These are phyloP conservation scores for Balanococcus diminutus DNA, from an alignment of 2,888 invertebrate species.

Conservation along the genomic window DNA sequence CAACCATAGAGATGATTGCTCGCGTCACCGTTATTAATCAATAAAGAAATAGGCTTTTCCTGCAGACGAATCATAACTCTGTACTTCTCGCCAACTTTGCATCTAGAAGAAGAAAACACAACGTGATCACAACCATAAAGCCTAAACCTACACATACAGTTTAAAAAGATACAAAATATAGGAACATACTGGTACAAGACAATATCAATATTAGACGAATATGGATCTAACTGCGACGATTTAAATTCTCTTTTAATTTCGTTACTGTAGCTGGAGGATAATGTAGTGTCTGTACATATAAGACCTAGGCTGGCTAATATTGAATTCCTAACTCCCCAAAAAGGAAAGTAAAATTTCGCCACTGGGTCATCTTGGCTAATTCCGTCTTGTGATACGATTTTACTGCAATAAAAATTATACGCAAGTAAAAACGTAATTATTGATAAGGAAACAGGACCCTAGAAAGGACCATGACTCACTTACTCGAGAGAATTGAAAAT, in stretches of 20 bases:
- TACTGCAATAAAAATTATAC: background rate
- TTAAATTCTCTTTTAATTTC: background rate
- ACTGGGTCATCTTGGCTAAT: background rate
- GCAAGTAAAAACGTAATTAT: background rate
- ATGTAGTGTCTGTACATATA: background rate
- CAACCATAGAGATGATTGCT: background rate
- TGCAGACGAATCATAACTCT: constrained; percentile 20
- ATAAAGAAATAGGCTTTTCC: background rate
- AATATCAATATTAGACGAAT: constrained; percentile 21
- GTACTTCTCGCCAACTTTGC: background rate
- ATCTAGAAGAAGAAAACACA: background rate
- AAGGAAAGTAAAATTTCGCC: background rate
- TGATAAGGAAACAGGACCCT: too few species aligned
- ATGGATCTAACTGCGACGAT: constrained; percentile 6
- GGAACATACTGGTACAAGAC: background rate
- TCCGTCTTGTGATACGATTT: background rate
- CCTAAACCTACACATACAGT: background rate
- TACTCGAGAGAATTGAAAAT: background rate
- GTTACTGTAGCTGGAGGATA: background rate
- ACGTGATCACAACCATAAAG: background rate
- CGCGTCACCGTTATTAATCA: background rate
- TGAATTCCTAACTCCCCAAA: background rate
- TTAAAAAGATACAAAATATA: background rate
- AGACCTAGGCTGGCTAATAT: background rate
- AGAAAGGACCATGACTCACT: too few species aligned